These are phyloP conservation scores for Gavia stellata DNA, from an alignment of 2,113 vertebrate species.

Conservation along the genomic window DNA sequence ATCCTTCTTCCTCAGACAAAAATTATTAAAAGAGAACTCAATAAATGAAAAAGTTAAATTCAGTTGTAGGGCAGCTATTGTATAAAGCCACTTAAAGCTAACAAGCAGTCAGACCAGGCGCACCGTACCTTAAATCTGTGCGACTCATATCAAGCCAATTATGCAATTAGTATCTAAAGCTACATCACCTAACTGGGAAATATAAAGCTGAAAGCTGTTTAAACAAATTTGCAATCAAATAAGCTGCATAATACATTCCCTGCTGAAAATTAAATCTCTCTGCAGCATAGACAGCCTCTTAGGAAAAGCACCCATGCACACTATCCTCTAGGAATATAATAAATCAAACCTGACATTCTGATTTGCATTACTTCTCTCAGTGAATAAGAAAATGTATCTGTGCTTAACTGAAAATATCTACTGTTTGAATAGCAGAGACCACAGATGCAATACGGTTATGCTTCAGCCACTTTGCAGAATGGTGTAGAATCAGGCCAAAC, in stretches of 20 bases:
- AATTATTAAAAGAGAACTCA: neutral
- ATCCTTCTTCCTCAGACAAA: neutral
- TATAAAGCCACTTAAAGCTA: neutral
- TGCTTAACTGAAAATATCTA: neutral
- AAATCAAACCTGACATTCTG: slow-evolving; percentile 50
- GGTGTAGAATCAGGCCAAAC: neutral
- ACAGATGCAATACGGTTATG: neutral
- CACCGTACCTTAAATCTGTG: slow-evolving; percentile 30
- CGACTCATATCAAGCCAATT: slow-evolving; percentile 63
- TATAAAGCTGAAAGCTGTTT: slow-evolving; percentile 69
- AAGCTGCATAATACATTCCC: slow-evolving; percentile 63
- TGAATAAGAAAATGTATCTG: neutral
- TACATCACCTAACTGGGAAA: slow-evolving; percentile 67
- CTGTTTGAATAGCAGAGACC: neutral
- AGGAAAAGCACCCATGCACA: slow-evolving; percentile 65
- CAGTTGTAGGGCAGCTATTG: neutral
- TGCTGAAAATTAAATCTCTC: slow-evolving; percentile 67
- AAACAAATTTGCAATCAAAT: slow-evolving; percentile 75
- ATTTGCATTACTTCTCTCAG: slow-evolving; percentile 3
- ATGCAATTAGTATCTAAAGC: slow-evolving; percentile 63
- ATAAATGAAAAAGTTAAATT: slow-evolving; percentile 8
- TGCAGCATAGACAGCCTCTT: slow-evolving; percentile 53
- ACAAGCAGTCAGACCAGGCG: slow-evolving; percentile 41
- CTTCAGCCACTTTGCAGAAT: neutral
- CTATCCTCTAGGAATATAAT: slow-evolving; percentile 52